These are phyloP conservation scores for Perca fluviatilis DNA, from an alignment of 2,113 vertebrate genomes.

Conservation along the genomic window DNA sequence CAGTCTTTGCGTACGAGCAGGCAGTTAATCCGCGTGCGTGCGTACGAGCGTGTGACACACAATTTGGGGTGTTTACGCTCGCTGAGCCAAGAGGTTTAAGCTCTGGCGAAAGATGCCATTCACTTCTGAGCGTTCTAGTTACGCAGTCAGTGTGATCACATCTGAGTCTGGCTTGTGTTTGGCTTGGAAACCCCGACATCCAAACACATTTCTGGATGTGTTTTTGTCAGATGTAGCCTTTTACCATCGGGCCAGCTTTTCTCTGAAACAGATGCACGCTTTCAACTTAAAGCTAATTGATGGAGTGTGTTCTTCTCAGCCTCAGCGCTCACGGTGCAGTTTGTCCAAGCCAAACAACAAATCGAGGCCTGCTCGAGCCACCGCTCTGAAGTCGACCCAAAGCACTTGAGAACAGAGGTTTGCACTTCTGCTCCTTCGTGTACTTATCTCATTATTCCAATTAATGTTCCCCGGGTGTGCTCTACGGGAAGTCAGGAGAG, in stretches of 20 bases:
- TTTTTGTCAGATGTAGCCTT: slow-evolving; percentile 70
- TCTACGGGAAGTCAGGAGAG: slow-evolving; percentile 39
- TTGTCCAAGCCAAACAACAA: slow-evolving; percentile 65
- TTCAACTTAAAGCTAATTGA: slow-evolving; percentile 71
- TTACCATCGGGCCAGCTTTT: slow-evolving; percentile 34
- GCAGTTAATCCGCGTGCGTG: slow-evolving; percentile 37
- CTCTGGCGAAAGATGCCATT: slow-evolving; percentile 64
- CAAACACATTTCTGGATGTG: slow-evolving; percentile 75
- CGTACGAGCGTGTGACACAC: slow-evolving; percentile 52
- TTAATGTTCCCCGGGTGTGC: slow-evolving; percentile 50
- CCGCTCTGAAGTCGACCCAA: slow-evolving; percentile 49
- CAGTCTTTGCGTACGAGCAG: slow-evolving; percentile 36
- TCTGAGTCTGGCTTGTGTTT: slow-evolving; percentile 72
- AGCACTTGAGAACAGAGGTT: slow-evolving; percentile 38
- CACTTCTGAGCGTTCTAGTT: slow-evolving; percentile 74
- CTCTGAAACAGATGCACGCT: slow-evolving; percentile 52
- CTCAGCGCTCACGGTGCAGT: slow-evolving; percentile 44
- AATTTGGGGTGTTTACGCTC: slow-evolving; percentile 72
- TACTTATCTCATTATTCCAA: slow-evolving; percentile 52
- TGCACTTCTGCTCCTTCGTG: slow-evolving; percentile 46
- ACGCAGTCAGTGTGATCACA: slow-evolving; percentile 66
- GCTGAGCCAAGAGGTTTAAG: slow-evolving; percentile 57
- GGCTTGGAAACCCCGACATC: slow-evolving; percentile 73
- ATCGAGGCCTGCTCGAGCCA: slow-evolving; percentile 37
- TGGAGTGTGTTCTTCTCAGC: slow-evolving; percentile 57